Evolutionary conservation across 2,888 invertebrate genomes (phyloP).

Genomic region (Gisinianus flammeolus): DNA sequence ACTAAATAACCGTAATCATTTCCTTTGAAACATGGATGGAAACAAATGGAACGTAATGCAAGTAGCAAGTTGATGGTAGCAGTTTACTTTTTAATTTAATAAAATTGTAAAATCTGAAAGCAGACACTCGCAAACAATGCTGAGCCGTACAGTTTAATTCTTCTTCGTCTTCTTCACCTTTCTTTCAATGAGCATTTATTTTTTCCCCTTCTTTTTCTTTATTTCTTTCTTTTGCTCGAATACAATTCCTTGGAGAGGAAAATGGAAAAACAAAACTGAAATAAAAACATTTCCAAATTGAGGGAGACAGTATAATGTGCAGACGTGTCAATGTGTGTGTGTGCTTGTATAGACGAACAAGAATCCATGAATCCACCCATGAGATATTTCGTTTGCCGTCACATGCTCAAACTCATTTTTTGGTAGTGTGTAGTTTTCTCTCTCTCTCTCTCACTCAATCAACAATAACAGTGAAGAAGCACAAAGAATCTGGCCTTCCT

Average conservation of each 20-base stretch:
- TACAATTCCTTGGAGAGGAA: too few relatives aligned
- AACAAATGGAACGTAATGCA: not conserved
- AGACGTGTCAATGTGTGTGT: too few relatives aligned
- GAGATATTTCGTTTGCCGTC: not conserved
- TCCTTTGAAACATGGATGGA: not conserved
- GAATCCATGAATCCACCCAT: not conserved
- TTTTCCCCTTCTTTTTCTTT: too few relatives aligned
- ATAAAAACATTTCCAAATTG: too few relatives aligned
- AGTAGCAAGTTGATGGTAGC: not conserved
- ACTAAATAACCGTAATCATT: not conserved
- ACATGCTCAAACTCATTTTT: not conserved
- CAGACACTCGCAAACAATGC: not conserved
- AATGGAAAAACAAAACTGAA: too few relatives aligned
- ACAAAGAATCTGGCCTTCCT: not conserved
- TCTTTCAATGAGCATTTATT: too few relatives aligned
- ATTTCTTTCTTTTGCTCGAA: too few relatives aligned
- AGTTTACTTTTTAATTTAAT: conserved; percentile 7
- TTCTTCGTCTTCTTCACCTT: too few relatives aligned
- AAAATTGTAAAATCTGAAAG: not conserved
- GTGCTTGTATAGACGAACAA: not conserved
- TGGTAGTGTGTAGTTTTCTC: not conserved
- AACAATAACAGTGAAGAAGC: conserved; percentile 18
- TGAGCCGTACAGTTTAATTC: too few relatives aligned
- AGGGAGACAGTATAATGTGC: too few relatives aligned
- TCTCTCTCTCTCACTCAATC: not conserved